A percentile compares a stretch with the other conserved stretches of the same genome.
phyloP scores from a whole-genome alignment of 2,888 invertebrate genomes.

The Disparrhopalites patrizii region DNA sequence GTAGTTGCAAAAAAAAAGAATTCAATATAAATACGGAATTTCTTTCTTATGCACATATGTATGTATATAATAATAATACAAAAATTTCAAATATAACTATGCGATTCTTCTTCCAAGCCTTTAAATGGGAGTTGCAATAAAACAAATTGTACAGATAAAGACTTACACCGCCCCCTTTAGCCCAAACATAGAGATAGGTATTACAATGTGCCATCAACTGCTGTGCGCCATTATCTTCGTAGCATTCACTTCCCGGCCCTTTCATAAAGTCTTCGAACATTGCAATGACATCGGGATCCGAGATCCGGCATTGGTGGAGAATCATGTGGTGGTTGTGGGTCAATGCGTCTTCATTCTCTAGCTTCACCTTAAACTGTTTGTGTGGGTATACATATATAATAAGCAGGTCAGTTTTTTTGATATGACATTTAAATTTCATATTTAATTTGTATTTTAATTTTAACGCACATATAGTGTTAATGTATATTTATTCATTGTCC shows the following conservation, averaged over 20 bases:
- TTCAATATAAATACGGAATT: neutral
- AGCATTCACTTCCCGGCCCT: neutral
- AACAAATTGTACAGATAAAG: neutral
- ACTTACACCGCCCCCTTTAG: constrained; percentile 20
- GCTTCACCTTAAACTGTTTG: neutral
- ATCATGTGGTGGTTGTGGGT: constrained; percentile 4
- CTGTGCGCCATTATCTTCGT: neutral
- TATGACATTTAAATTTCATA: neutral
- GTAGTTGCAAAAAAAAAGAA: constrained; percentile 26
- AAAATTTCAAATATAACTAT: no score
- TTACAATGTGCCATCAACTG: neutral
- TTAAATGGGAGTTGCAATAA: no score
- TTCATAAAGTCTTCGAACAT: neutral
- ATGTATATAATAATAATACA: neutral
- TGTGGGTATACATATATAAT: neutral
- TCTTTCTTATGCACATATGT: no score
- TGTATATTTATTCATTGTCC: neutral
- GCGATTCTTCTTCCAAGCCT: no score
- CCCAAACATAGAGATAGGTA: constrained; percentile 8
- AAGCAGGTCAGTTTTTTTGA: no score
- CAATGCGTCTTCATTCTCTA: neutral
- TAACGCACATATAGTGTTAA: neutral
- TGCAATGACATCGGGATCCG: constrained; percentile 1
- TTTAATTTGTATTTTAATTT: neutral
- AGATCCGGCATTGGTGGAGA: neutral